A percentile compares a stretch with the other conserved stretches of the same genome.
Evolutionary conservation across 2,797 vertebrate genomes (phyloP).

Genomic region (Gobio occitaniae): DNA sequence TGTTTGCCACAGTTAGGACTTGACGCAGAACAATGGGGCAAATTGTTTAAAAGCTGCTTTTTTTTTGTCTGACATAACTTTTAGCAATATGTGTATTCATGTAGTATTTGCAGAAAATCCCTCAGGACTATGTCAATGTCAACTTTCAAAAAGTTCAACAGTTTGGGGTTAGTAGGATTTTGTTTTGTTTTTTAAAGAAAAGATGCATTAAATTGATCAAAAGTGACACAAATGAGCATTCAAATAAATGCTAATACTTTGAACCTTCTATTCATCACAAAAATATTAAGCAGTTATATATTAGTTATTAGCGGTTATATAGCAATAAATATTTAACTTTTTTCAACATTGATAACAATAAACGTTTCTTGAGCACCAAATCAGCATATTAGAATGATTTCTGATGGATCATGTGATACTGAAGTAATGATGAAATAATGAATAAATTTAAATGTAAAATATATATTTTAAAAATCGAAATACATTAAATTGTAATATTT

Average conservation of each 20-base stretch:
- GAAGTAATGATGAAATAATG: neutral
- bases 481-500: no score
- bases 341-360: neutral
- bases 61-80: neutral
- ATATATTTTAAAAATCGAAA: neutral
- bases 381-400: neutral
- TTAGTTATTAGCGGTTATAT: no score
- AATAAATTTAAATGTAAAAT: neutral
- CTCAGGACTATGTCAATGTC: neutral
- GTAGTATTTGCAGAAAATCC: conserved; percentile 25
- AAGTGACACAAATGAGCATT: neutral
- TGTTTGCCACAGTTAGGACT: conserved; percentile 16
- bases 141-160: neutral
- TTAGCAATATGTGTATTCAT: neutral
- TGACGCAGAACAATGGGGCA: conserved; percentile 26
- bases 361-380: neutral
- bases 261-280: neutral
- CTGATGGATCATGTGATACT: neutral
- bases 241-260: neutral
- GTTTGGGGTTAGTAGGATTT: neutral
- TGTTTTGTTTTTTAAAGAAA: neutral
- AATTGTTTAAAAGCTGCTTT: conserved; percentile 22
- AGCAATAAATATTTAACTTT: neutral
- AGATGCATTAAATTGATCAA: neutral
- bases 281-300: neutral